phyloP scores from a whole-genome alignment of 2,888 invertebrate genomes.

The Palloptera scutellata region DNA sequence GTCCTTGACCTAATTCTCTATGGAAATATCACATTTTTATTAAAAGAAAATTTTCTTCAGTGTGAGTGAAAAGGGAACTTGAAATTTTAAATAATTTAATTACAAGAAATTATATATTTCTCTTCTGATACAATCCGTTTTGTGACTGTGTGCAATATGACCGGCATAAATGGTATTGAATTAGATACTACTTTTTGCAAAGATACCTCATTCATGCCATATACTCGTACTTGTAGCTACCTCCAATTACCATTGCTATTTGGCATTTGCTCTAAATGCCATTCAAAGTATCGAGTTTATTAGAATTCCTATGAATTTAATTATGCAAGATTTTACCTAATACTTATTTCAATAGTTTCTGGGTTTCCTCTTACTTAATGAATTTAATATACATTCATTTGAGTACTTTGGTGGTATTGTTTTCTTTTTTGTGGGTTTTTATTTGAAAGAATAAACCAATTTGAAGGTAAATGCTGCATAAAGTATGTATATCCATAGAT shows the following conservation, averaged over 20 bases:
- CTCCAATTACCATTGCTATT: constrained; percentile 24
- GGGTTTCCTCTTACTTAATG: constrained; percentile 28
- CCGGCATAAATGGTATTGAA: neutral
- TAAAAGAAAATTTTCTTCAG: too few relatives aligned
- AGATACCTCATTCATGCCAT: too few relatives aligned
- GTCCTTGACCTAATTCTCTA: constrained; percentile 23
- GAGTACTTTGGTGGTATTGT: constrained; percentile 9
- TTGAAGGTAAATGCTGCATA: too few relatives aligned
- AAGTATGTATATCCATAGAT: too few relatives aligned
- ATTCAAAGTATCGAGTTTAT: constrained; percentile 41
- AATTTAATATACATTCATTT: constrained; percentile 16
- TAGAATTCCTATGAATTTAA: constrained; percentile 38
- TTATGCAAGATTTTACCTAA: constrained; percentile 27
- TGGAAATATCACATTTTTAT: neutral
- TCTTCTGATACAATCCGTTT: too few relatives aligned
- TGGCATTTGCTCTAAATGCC: constrained; percentile 28
- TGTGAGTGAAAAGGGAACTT: too few relatives aligned
- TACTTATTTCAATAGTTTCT: constrained; percentile 16
- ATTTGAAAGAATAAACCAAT: too few relatives aligned
- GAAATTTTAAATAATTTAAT: too few relatives aligned
- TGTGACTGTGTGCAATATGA: neutral
- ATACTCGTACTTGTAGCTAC: too few relatives aligned
- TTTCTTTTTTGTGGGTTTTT: neutral
- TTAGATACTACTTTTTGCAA: too few relatives aligned
- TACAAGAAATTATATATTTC: too few relatives aligned